Base-by-base conservation (phyloP, 2,888 invertebrate species). In the Aphrophora alni region DNA sequence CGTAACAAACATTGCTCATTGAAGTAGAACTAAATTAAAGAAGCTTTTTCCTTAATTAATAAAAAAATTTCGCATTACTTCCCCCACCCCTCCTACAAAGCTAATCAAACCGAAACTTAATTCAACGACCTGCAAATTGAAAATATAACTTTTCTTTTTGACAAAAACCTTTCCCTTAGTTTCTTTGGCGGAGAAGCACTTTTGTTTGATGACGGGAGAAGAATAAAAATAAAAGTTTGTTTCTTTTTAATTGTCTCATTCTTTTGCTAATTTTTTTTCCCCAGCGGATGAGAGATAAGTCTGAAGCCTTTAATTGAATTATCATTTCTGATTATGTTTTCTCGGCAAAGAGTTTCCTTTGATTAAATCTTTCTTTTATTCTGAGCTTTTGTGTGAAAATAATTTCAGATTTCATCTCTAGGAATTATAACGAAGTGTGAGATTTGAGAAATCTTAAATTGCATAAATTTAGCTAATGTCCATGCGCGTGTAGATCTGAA, bases 221-320 rank as follows among this genome's bases (percentile, higher is more conserved):
- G 21, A 21, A 59, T 21, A 59, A 38, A 71, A n/a, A n/a, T n/a
- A 69, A 79, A 78, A 79, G 59, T 79, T 79, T 79, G 78, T 68
- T 79, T 79, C 78, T 25, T 79, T 79, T 79, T 79, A 79, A 79
- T 79, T 79, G 78, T 51, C 74, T 79, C 69, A 73, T 73, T 79
- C 73, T 73, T 79, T 79, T 74, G 74, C 68, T 79, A 68, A 74
- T 74, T 79, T 71, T 73, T 17, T 8, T 14, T 33, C 33, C 10
- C 59, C 2, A 21, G 21, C 12, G 14, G 12, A 44, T 8, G 12
- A 44, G 44, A 44, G 33, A 33, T 33, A 44, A 44, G 1, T 44
- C 44, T 14, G 59, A 21, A n/a, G 59, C 21, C 21, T 21, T 0
- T 59, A 59, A 59, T 59, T 59, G 21, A 21, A 21, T 59, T 59